Evolutionary conservation across 2,113 vertebrate genomes (phyloP).

Genomic region (Desmodus rotundus): DNA sequence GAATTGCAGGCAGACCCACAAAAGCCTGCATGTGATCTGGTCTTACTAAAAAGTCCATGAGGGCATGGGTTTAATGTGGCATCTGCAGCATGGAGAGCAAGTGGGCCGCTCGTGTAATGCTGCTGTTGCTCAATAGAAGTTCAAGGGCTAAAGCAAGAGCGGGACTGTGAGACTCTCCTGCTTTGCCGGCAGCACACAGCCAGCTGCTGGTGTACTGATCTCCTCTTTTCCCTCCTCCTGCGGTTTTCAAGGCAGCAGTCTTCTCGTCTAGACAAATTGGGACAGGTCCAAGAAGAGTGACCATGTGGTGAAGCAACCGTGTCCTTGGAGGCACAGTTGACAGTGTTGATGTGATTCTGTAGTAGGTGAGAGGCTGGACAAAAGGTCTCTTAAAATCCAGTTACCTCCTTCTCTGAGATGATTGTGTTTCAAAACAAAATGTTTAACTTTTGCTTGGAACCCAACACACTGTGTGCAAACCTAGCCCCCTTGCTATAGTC

Average conservation of each 20-base stretch:
- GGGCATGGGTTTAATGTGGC: not conserved
- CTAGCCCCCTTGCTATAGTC: not conserved
- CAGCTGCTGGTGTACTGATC: not conserved
- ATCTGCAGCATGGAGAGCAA: not conserved
- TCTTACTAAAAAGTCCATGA: not conserved
- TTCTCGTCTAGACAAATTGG: constrained; percentile 35
- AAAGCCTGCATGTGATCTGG: not conserved
- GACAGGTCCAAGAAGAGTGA: not conserved
- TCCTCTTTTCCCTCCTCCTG: not conserved
- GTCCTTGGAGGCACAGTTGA: not conserved
- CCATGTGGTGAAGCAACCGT: not conserved
- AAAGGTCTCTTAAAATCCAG: not conserved
- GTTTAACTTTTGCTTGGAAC: not conserved
- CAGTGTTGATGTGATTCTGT: not conserved
- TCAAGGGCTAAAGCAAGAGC: not conserved
- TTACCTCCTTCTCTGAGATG: not conserved
- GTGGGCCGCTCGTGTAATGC: not conserved
- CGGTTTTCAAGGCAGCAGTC: not conserved
- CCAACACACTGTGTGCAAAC: not conserved
- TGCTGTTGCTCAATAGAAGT: not conserved
- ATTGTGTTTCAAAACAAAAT: not conserved
- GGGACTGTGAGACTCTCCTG: not conserved
- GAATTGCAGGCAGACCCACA: not conserved
- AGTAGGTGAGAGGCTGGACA: not conserved
- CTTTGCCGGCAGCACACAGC: not conserved